phyloP scores from a whole-genome alignment of 2,113 vertebrate genomes.

The Tympanuchus pallidicinctus region DNA sequence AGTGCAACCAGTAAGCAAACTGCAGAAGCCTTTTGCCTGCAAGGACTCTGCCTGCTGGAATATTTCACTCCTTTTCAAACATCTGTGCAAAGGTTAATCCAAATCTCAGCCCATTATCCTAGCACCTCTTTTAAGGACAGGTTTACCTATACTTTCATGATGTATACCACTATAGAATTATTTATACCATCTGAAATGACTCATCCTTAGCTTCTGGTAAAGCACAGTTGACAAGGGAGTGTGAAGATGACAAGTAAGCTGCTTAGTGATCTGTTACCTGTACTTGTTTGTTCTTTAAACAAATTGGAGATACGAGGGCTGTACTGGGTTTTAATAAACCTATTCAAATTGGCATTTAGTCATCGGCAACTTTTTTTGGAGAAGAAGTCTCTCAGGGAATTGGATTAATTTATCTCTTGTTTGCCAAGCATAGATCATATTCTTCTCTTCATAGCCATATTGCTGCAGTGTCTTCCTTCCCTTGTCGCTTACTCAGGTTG shows the following conservation, averaged over 20 bases:
- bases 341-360: neutral
- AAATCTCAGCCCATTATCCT: neutral
- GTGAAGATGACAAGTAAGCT: neutral
- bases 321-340: conserved; percentile 12
- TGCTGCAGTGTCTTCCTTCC: neutral
- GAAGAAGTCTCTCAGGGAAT: neutral
- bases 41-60: neutral
- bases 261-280: neutral
- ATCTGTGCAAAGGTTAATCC: neutral
- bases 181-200: neutral
- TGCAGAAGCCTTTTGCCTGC: neutral
- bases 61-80: neutral
- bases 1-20: neutral
- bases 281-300: neutral
- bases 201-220: neutral
- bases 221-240: neutral
- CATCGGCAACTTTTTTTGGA: neutral
- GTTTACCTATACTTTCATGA: neutral
- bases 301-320: neutral
- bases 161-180: neutral
- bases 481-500: neutral
- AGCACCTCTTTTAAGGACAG: neutral
- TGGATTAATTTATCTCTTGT: neutral
- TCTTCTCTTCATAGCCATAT: neutral
- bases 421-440: neutral